Evolutionary conservation across 2,113 vertebrate genomes (phyloP).

Genomic region (Amazona vittata): DNA sequence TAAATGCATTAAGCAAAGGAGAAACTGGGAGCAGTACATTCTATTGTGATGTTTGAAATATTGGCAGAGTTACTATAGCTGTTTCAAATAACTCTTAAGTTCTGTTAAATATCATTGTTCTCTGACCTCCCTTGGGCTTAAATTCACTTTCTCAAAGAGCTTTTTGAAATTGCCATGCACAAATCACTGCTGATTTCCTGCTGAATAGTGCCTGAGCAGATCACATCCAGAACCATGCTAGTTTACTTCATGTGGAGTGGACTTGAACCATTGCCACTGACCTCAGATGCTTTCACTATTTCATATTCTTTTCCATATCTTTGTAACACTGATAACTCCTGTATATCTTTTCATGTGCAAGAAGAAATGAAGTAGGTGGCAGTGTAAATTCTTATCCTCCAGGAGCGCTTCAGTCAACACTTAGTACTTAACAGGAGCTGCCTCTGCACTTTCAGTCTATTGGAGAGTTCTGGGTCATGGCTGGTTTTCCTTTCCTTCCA

Average conservation of each 20-base stretch:
- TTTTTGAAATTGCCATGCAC: neutral
- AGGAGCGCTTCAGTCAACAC: neutral
- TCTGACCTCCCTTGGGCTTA: neutral
- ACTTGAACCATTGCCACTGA: neutral
- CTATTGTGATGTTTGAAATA: neutral
- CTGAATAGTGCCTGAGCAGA: neutral
- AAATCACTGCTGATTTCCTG: neutral
- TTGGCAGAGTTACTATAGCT: neutral
- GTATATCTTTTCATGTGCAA: neutral
- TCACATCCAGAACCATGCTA: neutral
- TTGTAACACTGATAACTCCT: neutral
- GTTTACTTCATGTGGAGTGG: neutral
- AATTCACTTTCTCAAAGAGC: neutral
- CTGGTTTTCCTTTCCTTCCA: neutral
- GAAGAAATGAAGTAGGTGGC: neutral
- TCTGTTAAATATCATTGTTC: neutral
- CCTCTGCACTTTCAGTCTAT: neutral
- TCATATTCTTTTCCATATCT: neutral
- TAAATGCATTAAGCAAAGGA: neutral
- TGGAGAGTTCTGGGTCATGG: neutral
- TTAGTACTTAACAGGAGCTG: neutral
- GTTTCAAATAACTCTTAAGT: neutral
- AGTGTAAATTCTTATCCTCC: neutral
- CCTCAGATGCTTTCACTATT: neutral
- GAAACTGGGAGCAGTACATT: neutral